These are phyloP conservation scores for Ceyx melanurus DNA, from an alignment of 2,113 vertebrate genomes.

Conservation along the genomic window DNA sequence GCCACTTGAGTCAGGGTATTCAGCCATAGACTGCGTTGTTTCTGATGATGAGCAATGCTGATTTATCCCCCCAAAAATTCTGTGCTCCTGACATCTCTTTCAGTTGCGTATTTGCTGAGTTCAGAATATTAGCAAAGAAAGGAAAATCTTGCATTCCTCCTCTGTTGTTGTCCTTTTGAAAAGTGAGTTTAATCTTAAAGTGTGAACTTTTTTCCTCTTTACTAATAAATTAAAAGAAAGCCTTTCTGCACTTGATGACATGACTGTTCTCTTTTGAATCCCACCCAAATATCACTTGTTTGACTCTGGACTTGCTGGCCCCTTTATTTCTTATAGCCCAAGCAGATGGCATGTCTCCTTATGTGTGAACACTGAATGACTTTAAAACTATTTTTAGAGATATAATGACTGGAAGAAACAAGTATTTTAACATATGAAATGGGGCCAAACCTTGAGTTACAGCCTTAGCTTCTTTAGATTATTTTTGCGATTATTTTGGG, in stretches of 20 bases:
- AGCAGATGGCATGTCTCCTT: not conserved
- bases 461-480: not conserved
- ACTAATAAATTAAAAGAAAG: not conserved
- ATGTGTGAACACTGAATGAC: not conserved
- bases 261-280: not conserved
- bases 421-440: constrained; percentile 6
- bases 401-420: constrained; percentile 1
- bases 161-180: not conserved
- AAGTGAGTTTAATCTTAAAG: not conserved
- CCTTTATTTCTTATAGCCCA: not conserved
- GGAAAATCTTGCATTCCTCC: constrained; percentile 11
- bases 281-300: not conserved
- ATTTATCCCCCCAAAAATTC: not conserved
- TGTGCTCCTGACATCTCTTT: not conserved
- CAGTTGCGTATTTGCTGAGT: not conserved
- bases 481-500: not conserved
- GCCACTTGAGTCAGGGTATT: not conserved
- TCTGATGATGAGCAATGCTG: not conserved
- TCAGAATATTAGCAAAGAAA: not conserved
- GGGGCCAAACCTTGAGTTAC: not conserved
- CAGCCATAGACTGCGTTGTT: rapidly evolving
- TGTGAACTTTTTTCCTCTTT: rapidly evolving
- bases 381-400: constrained; percentile 6
- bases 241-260: not conserved
- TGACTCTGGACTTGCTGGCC: not conserved